Evolutionary conservation across 2,113 vertebrate genomes (phyloP), one percentile per base, ranked within the genome.

Genomic region (Lichenostomus cassidix): DNA sequence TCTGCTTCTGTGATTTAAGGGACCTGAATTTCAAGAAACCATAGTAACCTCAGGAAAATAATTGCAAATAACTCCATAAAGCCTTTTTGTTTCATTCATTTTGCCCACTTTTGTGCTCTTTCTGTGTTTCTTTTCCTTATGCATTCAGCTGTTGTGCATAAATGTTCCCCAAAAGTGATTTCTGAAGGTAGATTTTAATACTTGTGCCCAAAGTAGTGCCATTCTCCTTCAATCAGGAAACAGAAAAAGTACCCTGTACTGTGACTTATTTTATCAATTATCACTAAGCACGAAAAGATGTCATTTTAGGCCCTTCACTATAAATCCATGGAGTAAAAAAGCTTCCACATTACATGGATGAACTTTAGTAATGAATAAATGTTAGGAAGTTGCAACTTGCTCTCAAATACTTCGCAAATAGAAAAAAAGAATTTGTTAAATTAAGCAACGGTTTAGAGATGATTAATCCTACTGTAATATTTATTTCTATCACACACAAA

Each of bases 181-280:
- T 97, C 75, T 85, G 59, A 77, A 83, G 70, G 75, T 77, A 83
- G 75, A 73, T 85, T 91, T 95, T 89, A 89, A 67, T 76, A 27
- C 12, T 83, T 87, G 53, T 91, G 81, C 81, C 70, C 77, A 60
- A 87, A 92, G 47, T 25, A 24, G 39, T 85, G 3, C 2, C 23
- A 47, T 83, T 82, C 35, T 76, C 23, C 55, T 70, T 91, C 76
- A 81, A 2, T n/a, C 1, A 4, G 76, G 82, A 33, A 94, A 50
- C 37, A 85, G 65, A n/a, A 77, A 33, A 75, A 89, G 35, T 62
- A 31, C 83, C 58, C 53, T 2, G 1, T 59, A 41, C 78, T 75
- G 53, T 84, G 77, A 85, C 74, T 90, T 91, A 94, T 69, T 85
- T 3, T 7, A 42, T 50, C 81, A 83, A 69, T 95, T 91, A 85